Evolutionary conservation across 2,113 vertebrate genomes (phyloP), one percentile per base, ranked within the genome.

Genomic region (Saccopteryx bilineata): DNA sequence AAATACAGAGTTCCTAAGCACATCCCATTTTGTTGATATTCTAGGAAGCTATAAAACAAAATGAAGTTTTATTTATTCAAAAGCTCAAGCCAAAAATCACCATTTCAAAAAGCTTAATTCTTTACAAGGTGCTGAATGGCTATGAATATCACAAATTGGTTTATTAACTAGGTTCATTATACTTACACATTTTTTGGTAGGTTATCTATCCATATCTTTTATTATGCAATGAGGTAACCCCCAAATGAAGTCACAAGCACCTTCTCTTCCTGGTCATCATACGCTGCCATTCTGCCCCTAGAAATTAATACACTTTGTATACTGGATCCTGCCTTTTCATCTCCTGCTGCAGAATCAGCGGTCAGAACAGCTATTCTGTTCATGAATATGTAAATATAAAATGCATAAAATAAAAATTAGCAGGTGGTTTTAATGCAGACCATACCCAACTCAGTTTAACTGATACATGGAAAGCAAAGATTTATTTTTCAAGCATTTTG

Each of bases 371-470:
- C 97, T 97, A 98, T 98, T 98, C 96, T 98, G 93, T 98, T 98
- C 98, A 98, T 99, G 98, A 99, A 98, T 98, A 99, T 99, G 98
- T 98, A 98, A 98, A 98, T 98, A 28, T 39, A 50, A 58, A 75
- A 90, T 98, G 98, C 97, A 98, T 98, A 98, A 98, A 95, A 87
- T 82, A 54, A 81, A 83, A 91, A 86, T 72, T 46, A 84, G 72
- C 8, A 33, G 75, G 80, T 58, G 15, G 33, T 60, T 87, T 85
- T 6, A 52, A 48, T 50, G 46, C 26, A 81, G 54, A 91, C 31
- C 50, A 4, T 75, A 56, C 24, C 72, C 72, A 90, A 87, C 18
- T 95, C 78, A 79, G 69, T 39, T 90, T 69, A 71, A 85, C 74
- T 90, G 89, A 85, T 54, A 74, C n/a, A 75, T 24, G 66, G 88